These are phyloP conservation scores for Conistra vaccinii DNA, from an alignment of 2,888 invertebrate species.

Conservation along the genomic window DNA sequence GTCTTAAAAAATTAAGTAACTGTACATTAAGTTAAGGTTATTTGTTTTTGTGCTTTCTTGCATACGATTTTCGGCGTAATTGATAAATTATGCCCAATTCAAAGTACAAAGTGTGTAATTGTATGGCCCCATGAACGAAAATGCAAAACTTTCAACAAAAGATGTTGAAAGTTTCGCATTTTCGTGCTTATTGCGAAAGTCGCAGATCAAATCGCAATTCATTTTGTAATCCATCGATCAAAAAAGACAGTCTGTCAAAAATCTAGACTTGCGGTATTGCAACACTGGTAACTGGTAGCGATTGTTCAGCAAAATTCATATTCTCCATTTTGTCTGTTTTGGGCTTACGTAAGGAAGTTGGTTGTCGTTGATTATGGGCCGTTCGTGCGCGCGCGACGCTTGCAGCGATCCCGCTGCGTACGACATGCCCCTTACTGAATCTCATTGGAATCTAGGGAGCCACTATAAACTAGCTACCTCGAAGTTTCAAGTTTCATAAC, in stretches of 20 bases:
- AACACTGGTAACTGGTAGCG: conserved; percentile 58
- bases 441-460: conserved; percentile 61
- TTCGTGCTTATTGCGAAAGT: conserved; percentile 21
- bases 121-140: background rate
- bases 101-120: conserved; percentile 29
- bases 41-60: conserved; percentile 55
- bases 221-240: conserved; percentile 51
- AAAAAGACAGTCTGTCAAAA: conserved; percentile 47
- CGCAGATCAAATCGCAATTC: conserved; percentile 30
- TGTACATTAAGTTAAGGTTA: conserved; percentile 60
- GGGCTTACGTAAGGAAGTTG: conserved; percentile 72
- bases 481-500: conserved; percentile 37
- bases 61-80: conserved; percentile 41
- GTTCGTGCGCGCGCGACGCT: conserved; percentile 72
- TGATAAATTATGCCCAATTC: conserved; percentile 58
- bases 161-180: conserved; percentile 25
- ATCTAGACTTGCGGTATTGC: conserved; percentile 50
- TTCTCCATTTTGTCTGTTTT: conserved; percentile 67
- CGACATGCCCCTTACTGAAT: conserved; percentile 69
- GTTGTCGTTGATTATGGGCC: conserved; percentile 78
- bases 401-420: conserved; percentile 71
- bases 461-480: conserved; percentile 47
- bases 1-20: conserved; percentile 64
- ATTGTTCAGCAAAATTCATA: conserved; percentile 70
- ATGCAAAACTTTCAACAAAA: background rate